A percentile compares a stretch with the other conserved stretches of the same genome.
These are phyloP conservation scores for Papilio elwesi DNA, from an alignment of 2,888 invertebrate genomes.

Conservation along the genomic window DNA sequence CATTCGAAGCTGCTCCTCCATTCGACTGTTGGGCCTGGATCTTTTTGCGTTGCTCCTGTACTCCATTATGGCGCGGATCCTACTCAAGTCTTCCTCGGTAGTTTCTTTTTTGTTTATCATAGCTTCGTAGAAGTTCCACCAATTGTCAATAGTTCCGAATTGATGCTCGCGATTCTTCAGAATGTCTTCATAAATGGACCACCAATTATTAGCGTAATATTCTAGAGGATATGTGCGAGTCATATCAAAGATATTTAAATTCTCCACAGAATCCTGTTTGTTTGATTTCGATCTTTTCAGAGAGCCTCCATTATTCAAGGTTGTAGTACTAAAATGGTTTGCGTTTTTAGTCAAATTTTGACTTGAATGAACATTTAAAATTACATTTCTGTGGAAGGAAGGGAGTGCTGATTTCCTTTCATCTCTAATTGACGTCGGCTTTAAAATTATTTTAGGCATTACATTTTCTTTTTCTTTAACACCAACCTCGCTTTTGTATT, in stretches of 20 bases:
- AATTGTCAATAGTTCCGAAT: conserved; percentile 78
- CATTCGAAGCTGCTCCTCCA: conserved; percentile 74
- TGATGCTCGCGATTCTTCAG: conserved; percentile 73
- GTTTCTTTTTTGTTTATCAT: conserved; percentile 65
- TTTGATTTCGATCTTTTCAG: conserved; percentile 55
- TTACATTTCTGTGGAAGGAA: conserved; percentile 61
- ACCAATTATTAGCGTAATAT: conserved; percentile 82
- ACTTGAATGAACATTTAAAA: conserved; percentile 61
- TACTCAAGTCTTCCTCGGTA: conserved; percentile 61
- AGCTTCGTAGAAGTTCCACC: conserved; percentile 79
- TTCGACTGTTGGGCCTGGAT: conserved; percentile 65
- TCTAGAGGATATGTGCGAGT: conserved; percentile 73
- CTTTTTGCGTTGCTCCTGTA: conserved; percentile 56
- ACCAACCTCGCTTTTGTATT: conserved; percentile 61
- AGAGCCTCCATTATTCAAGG: conserved; percentile 55
- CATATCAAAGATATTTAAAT: conserved; percentile 70
- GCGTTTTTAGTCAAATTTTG: conserved; percentile 59
- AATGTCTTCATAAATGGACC: conserved; percentile 78
- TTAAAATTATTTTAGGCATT: conserved; percentile 16
- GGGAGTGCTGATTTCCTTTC: conserved; percentile 54
- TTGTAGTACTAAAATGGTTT: conserved; percentile 56
- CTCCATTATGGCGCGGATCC: conserved; percentile 62
- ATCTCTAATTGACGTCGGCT: neutral
- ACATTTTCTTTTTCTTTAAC: conserved; percentile 61
- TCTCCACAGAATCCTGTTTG: conserved; percentile 56